Conservation (phyloP, 2,113 vertebrate genomes). For the Tachycineta bicolor region DNA sequence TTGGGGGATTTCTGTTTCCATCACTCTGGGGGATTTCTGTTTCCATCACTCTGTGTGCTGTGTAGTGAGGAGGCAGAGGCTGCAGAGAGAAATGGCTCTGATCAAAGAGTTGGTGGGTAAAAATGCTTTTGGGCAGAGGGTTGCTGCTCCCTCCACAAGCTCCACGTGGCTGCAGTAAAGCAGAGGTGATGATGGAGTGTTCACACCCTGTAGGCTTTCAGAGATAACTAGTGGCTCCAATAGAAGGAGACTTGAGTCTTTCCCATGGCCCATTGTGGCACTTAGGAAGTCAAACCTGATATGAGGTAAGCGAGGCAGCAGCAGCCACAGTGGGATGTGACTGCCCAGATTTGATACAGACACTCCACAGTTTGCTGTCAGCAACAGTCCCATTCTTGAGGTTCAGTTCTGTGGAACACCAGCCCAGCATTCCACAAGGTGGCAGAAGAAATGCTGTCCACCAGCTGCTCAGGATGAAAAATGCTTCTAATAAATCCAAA, state of each 20-base stretch:
- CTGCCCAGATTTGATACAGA: not conserved
- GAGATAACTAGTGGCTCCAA: not conserved
- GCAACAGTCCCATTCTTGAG: rapidly evolving
- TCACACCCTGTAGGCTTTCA: not conserved
- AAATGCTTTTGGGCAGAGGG: not conserved
- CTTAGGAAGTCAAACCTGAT: not conserved
- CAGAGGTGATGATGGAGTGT: not conserved
- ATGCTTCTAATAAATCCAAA: slow-evolving; percentile 71
- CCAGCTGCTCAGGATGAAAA: slow-evolving; percentile 51
- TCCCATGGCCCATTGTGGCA: not conserved
- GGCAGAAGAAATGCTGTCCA: slow-evolving; percentile 44
- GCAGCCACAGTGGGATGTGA: not conserved
- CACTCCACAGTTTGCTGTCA: not conserved
- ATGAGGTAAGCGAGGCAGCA: not conserved
- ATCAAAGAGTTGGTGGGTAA: not conserved
- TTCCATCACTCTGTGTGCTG: not conserved
- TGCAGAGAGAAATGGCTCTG: not conserved
- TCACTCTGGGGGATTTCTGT: not conserved
- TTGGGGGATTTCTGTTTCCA: not conserved
- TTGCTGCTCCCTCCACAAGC: not conserved
- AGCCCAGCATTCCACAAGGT: slow-evolving; percentile 41
- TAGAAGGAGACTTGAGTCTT: not conserved
- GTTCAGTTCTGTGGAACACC: not conserved
- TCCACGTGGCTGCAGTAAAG: not conserved
- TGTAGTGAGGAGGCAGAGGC: not conserved